Base-by-base conservation (phyloP, 2,113 vertebrate genomes). In the Rousettus leschenaultii region DNA sequence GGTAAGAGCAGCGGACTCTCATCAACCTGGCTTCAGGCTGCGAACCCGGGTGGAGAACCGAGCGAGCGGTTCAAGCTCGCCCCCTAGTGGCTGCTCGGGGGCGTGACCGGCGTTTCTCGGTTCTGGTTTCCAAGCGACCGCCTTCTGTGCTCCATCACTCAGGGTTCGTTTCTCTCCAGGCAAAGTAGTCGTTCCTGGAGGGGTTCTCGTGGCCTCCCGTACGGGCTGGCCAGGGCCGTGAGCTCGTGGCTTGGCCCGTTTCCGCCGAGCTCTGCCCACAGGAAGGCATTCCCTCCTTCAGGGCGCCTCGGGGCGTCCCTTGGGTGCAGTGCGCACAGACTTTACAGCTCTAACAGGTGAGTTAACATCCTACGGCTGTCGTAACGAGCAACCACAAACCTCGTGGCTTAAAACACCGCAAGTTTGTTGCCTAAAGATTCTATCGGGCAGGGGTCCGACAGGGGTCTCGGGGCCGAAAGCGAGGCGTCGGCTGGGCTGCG, bases 41-140 rank as follows among this genome's bases (percentile, higher is more conserved):
- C 22, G 28, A 8, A 3, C 11, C 22, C 45, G 21, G 15, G 16
- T 0, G 19, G 28, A 22, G 61, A 78, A 33, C 12, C 30, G 71
- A 61, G 13, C 1, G 9, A 18, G 30, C 48, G 80, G 77, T 15
- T 12, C 71, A 89, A 88, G 85, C 45, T 40, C 73, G 1, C 96
- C 96, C 85, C 73, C 97, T 96, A 82, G 82, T 53, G 96, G 89
- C 38, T 8, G 1, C 4, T 21, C 0, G 2, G n/a, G n/a, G 12
- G 26, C 16, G 14, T 59, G 19, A 21, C 74, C 3, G 66, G 21
- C 38, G 14, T n/a, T 24, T 77, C 24, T 40, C 11, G 40, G 28
- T 18, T 82, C 48, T 48, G 30, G 35, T 87, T 87, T 82, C 30
- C 0, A 1, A 0, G 28, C 33, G 51, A 30, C 40, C 6, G 33